Conservation (phyloP, 2,888 invertebrate genomes). For the Meta bourneti region DNA sequence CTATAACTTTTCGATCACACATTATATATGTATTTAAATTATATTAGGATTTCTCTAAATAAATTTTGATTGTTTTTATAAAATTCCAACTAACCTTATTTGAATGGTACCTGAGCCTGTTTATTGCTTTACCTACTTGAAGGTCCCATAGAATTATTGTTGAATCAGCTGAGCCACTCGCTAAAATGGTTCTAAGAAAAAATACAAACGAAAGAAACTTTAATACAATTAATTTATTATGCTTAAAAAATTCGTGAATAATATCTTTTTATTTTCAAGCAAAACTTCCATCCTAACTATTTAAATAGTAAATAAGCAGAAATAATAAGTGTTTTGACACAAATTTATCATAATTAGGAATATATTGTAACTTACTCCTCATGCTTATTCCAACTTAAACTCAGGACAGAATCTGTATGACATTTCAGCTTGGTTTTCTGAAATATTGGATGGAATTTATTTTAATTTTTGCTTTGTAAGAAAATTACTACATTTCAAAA, state of each 20-base stretch:
- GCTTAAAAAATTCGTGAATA: neutral
- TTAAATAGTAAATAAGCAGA: neutral
- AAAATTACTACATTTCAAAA: neutral
- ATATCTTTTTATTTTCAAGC: neutral
- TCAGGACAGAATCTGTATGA: constrained; percentile 94
- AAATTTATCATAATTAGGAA: neutral
- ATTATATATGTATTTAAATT: neutral
- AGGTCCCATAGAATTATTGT: constrained; percentile 95
- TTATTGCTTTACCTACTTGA: constrained; percentile 88
- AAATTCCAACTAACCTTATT: constrained; percentile 84
- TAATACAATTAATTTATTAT: neutral
- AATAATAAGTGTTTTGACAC: neutral
- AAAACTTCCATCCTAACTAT: neutral
- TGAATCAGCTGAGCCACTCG: constrained; percentile 95
- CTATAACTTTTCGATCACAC: neutral
- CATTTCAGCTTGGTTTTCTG: constrained; percentile 82
- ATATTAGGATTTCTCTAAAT: neutral
- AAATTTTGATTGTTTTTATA: neutral
- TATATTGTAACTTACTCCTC: constrained; percentile 83
- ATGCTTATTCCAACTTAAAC: constrained; percentile 93
- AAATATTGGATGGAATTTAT: constrained; percentile 61
- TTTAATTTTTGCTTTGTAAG: neutral
- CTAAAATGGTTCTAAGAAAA: constrained; percentile 88
- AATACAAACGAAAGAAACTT: neutral
- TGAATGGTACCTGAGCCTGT: constrained; percentile 87